Conservation (phyloP, 2,113 vertebrate genomes). For the Hemibagrus wyckioides region DNA sequence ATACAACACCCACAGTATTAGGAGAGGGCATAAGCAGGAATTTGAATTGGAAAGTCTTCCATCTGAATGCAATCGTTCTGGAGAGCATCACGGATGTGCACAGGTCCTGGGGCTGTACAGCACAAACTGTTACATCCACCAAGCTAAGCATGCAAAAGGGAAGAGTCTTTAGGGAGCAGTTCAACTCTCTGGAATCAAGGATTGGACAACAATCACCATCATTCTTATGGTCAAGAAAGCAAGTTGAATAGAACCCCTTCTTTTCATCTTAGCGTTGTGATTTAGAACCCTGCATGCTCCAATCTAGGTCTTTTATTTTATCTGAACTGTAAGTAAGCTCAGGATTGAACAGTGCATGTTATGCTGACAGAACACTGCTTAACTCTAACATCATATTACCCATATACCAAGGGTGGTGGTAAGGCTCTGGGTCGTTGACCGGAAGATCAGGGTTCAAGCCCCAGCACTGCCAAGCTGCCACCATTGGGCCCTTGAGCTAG, state of each 20-base stretch:
- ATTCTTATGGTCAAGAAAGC: background rate
- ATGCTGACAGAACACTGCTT: background rate
- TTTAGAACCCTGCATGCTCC: background rate
- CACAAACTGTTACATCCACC: background rate
- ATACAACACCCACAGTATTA: background rate
- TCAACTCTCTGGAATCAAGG: background rate
- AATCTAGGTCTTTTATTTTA: background rate
- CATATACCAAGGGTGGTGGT: too few relatives aligned
- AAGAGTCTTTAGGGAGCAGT: background rate
- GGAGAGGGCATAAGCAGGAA: background rate
- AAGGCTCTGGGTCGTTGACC: too few relatives aligned
- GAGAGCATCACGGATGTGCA: background rate
- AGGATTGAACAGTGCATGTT: background rate
- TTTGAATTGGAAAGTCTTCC: background rate
- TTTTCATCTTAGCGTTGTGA: background rate
- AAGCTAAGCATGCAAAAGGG: background rate
- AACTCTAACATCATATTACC: background rate
- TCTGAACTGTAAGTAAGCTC: background rate
- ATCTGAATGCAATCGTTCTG: background rate
- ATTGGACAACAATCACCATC: background rate
- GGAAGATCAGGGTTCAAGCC: too few relatives aligned
- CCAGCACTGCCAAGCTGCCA: too few relatives aligned
- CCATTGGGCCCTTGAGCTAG: too few relatives aligned
- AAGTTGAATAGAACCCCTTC: background rate
- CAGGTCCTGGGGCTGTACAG: background rate